These are phyloP conservation scores for Drosophila sechellia DNA, from an alignment of 1,140 invertebrate genomes.

Conservation along the genomic window DNA sequence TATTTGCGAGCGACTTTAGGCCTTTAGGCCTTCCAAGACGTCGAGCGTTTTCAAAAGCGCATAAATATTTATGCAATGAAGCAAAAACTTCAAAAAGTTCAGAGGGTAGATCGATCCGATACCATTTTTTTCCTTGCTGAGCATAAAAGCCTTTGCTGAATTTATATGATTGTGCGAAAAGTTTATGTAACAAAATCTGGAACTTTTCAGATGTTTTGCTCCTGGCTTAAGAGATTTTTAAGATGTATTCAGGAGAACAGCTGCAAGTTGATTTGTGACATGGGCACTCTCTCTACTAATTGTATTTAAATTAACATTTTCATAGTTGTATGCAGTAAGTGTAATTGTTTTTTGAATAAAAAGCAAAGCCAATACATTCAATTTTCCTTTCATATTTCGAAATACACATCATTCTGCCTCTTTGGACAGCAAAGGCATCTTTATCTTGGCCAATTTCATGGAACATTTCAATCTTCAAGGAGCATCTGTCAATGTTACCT, in stretches of 20 bases:
- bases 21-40: conserved; percentile 45
- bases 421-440: conserved; percentile 1
- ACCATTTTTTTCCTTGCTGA: background rate
- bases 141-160: background rate
- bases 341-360: background rate
- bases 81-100: conserved; percentile 61
- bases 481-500: conserved; percentile 14
- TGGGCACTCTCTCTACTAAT: background rate
- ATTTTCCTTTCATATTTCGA: no score
- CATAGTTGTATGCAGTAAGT: no score
- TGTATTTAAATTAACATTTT: no score
- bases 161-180: no score
- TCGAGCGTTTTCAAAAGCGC: conserved; percentile 69
- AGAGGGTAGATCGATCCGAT: conserved; percentile 10
- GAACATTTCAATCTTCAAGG: conserved; percentile 65
- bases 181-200: no score
- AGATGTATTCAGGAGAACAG: no score
- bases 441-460: conserved; percentile 36
- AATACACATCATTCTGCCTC: no score
- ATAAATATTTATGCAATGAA: conserved; percentile 81
- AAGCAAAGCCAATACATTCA: no score
- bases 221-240: no score
- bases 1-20: conserved; percentile 58
- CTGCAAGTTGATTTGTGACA: background rate
- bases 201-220: no score